Percentiles rank a stretch among this genome's conserved stretches.
phyloP scores from a whole-genome alignment of 30 jellyfish, hydroid and myxozoan species.

The Aurelia sp. region DNA sequence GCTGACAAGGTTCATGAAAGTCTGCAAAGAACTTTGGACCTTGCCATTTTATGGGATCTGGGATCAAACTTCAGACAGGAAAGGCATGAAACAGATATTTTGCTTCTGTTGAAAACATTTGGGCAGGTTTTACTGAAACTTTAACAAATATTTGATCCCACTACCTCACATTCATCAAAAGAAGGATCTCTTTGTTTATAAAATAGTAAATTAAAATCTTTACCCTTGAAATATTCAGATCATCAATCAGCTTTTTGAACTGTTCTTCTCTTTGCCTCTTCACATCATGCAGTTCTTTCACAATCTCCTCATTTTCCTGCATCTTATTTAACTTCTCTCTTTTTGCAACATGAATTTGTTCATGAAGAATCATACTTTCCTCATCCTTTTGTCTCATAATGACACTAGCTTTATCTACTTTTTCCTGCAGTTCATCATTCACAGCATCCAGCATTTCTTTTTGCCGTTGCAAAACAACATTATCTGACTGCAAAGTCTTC shows the following conservation, averaged over 20 bases:
- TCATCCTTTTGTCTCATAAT: slow-evolving; percentile 22
- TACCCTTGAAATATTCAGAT: too few species aligned
- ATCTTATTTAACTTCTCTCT: slow-evolving; percentile 15
- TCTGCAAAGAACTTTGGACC: too few species aligned
- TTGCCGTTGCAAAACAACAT: neutral
- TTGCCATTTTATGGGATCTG: too few species aligned
- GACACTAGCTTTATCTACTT: slow-evolving; percentile 6
- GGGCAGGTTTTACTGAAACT: too few species aligned
- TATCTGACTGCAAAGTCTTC: neutral
- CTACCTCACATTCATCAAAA: neutral
- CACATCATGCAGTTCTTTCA: slow-evolving; percentile 26
- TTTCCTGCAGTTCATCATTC: neutral
- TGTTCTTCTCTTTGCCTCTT: neutral
- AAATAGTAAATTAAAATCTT: too few species aligned
- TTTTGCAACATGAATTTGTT: slow-evolving; percentile 26
- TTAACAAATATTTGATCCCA: too few species aligned
- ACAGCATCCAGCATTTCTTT: neutral
- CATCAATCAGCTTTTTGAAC: too few species aligned
- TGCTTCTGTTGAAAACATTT: too few species aligned
- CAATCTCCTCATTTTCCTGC: slow-evolving; percentile 14
- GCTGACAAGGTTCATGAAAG: too few species aligned
- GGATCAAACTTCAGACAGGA: too few species aligned
- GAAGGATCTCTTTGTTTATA: neutral
- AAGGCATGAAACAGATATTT: too few species aligned
- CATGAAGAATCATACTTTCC: slow-evolving; percentile 13